Base-by-base conservation (phyloP, 2,888 invertebrate species). In the Apamea crenata region DNA sequence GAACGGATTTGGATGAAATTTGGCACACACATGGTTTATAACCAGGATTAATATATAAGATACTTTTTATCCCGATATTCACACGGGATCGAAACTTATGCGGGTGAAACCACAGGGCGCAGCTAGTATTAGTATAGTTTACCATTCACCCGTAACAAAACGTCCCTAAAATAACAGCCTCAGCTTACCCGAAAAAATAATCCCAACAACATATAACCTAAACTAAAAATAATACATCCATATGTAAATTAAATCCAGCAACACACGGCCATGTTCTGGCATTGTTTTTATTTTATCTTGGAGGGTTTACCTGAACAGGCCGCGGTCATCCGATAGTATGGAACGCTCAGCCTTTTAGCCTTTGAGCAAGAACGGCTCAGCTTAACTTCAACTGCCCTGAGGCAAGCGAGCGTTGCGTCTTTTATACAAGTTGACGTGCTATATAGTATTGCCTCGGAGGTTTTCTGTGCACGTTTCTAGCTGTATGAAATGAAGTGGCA, bases 271-370 rank as follows among this genome's bases (percentile, higher is more conserved):
- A 29, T 68, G 67, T 83, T 56, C 47, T 66, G 50, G 63, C 50
- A 70, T 47, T 82, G 69, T 89, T 88, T 87, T 87, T 83, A 79
- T 85, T 76, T 84, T 87, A 85, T 87, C 80, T 80, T 76, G 61
- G 66, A 53, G 61, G 80, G 70, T 78, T 81, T 89, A 82, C 88
- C 88, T 84, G 84, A 68, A 78, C 81, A 78, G 40, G 74, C 78
- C 79, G 40, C 73, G 84, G 90, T 79, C 85, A 88, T 90, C 83
- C 87, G 89, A 88, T 90, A 81, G 78, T 77, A 77, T 81, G 61
- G 82, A 89, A 81, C 67, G 85, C 69, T 90, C 78, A 84, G 78
- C 83, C 65, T 81, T 88, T 80, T 78, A 85, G 81, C 86, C 83
- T 88, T 86, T 82, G 83, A 83, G 78, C 77, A 87, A 70, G 74